phyloP scores from a whole-genome alignment of 2,888 invertebrate species.

The Thysanoteuthis rhombus region DNA sequence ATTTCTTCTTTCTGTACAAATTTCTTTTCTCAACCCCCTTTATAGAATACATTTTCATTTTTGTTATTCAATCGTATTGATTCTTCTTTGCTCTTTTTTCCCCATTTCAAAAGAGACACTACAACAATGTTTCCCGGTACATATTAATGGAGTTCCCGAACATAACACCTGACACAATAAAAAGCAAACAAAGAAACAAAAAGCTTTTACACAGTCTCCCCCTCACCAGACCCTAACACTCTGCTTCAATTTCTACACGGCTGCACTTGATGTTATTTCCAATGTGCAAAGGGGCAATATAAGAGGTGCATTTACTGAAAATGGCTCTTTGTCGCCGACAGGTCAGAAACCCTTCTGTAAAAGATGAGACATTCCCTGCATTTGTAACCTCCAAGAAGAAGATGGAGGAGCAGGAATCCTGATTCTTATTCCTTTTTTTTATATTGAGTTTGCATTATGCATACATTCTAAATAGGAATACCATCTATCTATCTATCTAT shows the following conservation, averaged over 20 bases:
- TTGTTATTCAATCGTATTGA: too few relatives aligned
- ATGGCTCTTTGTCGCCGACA: not conserved
- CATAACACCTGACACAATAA: not conserved
- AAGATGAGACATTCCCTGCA: not conserved
- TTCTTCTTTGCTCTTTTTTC: too few relatives aligned
- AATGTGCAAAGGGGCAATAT: not conserved
- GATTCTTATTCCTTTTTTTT: not conserved
- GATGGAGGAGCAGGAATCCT: not conserved
- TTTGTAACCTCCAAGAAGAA: not conserved
- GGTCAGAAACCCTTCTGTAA: not conserved
- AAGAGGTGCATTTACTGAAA: not conserved
- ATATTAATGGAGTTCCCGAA: not conserved
- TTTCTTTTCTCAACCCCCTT: too few relatives aligned
- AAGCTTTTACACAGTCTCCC: not conserved
- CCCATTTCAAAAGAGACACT: not conserved
- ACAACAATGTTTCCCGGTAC: not conserved
- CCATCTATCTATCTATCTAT: not conserved
- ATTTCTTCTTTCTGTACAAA: too few relatives aligned
- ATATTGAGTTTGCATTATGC: too few relatives aligned
- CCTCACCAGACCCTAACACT: not conserved
- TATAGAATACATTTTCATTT: too few relatives aligned
- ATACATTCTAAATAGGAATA: too few relatives aligned
- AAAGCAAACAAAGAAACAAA: not conserved
- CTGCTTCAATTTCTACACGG: not conserved
- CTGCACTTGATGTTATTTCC: not conserved